Evolutionary conservation across 2,888 invertebrate species (phyloP), one percentile per base, ranked within the genome.

Genomic region (Brenthis daphne): DNA sequence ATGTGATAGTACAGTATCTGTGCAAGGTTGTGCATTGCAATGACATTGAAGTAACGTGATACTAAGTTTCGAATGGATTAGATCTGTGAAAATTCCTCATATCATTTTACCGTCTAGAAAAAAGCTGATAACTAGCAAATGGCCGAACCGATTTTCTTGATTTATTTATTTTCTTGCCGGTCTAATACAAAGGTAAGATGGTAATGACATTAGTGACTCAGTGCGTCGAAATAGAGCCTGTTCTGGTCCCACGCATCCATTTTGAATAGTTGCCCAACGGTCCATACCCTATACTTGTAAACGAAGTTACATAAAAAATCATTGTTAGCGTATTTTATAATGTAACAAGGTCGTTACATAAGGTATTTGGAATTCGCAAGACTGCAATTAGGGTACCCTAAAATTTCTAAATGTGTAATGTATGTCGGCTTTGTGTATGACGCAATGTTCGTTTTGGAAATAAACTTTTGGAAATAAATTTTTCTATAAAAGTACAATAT

Each of bases 301-400:
- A 65, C 16, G 12, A 37, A 56, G 51, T 67, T 67, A 67, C 51
- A 67, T 67, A 67, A 67, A 57, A 29, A 63, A 13, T 37, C 57
- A 33, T 65, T 64, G 63, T 65, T 65, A 51, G n/a, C n/a, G 2
- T 12, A 57, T 57, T 63, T 57, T 61, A 24, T 61, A 56, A 67
- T 50, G 63, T 33, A 67, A 47, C 13, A 53, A 47, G 14, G 16
- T 1, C 20, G 37, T 67, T 67, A 67, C 50, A 43, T 67, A 67
- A 67, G 3, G 13, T 56, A n/a, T 48, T 29, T 66, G 47, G 47
- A 43, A n/a, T 60, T 24, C 47, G 53, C 20, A 37, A 63, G 47
- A 14, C 14, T 1, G 48, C 57, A 50, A 53, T 63, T 53, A 43
- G 53, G 53, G 20, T 43, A 63, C 20, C 50, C 33, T 60, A 50